Conservation (phyloP, 1,140 invertebrate genomes). For the Ephestia elutella region DNA sequence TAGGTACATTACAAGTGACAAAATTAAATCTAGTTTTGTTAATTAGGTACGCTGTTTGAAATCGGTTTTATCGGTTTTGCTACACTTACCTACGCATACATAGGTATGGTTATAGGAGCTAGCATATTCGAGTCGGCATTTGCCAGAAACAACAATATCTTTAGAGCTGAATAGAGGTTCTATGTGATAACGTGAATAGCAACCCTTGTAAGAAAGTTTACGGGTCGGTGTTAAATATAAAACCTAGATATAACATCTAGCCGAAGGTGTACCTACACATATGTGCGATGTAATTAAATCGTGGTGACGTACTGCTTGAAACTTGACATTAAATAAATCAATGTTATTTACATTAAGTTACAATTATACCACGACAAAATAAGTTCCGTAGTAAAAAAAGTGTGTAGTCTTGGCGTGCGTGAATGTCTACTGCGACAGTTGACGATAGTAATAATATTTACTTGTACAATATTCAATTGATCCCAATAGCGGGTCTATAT, state of each 20-base stretch:
- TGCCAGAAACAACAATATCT: neutral
- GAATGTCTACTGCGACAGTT: neutral
- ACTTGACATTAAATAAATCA: neutral
- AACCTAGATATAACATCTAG: neutral
- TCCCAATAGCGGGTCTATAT: neutral
- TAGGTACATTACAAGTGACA: slow-evolving; percentile 25
- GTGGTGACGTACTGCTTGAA: neutral
- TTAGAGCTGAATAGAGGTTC: neutral
- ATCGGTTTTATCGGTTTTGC: no score
- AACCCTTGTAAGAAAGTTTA: neutral
- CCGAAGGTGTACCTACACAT: neutral
- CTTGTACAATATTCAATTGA: neutral
- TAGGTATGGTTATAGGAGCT: no score
- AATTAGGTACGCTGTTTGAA: neutral
- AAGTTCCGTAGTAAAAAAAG: neutral
- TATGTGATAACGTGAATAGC: neutral
- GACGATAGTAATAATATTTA: neutral
- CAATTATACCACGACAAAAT: neutral
- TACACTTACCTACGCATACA: neutral
- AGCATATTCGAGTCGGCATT: neutral
- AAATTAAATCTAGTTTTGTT: slow-evolving; percentile 1
- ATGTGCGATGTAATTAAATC: neutral
- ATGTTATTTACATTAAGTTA: neutral
- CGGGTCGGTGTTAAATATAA: neutral
- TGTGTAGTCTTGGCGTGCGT: neutral